A percentile compares a stretch with the other conserved stretches of the same genome.
Conservation (phyloP, 2,113 vertebrate genomes). For the Opisthocomus hoazin region DNA sequence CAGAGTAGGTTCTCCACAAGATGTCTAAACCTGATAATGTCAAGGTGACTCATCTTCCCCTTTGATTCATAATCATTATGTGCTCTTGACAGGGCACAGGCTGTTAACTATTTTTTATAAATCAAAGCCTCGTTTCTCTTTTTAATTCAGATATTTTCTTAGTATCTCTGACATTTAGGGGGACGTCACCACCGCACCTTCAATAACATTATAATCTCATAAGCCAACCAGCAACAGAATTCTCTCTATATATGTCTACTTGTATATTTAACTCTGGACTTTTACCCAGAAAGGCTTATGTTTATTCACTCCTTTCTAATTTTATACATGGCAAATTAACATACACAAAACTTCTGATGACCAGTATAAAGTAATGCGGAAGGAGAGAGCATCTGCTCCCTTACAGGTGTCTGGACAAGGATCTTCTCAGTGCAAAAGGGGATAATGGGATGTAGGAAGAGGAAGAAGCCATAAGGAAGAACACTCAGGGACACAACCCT, state of each 20-base stretch:
- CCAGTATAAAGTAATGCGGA: neutral
- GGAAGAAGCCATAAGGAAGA: neutral
- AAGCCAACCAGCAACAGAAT: neutral
- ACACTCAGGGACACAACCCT: neutral
- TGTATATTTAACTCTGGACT: neutral
- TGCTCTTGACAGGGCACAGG: conserved; percentile 27
- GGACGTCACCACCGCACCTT: neutral
- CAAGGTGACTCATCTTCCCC: conserved; percentile 64
- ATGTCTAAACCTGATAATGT: conserved; percentile 63
- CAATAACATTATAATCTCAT: neutral
- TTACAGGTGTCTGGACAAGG: neutral
- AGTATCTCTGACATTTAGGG: conserved; percentile 12
- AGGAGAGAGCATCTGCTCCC: neutral
- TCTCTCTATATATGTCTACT: neutral
- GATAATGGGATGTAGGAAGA: neutral
- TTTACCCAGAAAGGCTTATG: neutral
- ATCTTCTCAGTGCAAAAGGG: neutral
- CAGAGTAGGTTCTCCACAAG: conserved; percentile 54
- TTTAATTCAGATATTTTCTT: conserved; percentile 32
- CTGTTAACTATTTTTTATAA: conserved; percentile 33
- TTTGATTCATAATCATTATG: conserved; percentile 56
- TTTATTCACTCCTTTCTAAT: neutral
- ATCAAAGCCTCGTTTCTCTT: neutral
- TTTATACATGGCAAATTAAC: neutral
- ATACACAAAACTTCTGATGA: neutral